phyloP scores from a whole-genome alignment of 2,888 invertebrate genomes.

The Nysson spinosus region DNA sequence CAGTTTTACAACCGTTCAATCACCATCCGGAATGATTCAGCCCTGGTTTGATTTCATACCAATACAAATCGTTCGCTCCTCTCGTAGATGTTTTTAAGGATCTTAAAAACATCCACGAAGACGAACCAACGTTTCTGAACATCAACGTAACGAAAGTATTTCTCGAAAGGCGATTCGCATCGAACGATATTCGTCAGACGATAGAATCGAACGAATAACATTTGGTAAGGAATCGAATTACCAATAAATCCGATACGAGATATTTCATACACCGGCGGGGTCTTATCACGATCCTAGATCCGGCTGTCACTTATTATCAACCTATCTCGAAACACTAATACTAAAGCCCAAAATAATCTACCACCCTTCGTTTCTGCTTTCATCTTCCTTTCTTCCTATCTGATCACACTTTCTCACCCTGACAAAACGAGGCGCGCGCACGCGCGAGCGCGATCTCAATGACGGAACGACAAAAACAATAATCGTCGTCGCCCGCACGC shows the following conservation, averaged over 20 bases:
- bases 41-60: constrained; percentile 6
- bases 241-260: background rate
- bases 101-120: too few relatives aligned
- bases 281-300: constrained; percentile 26
- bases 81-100: too few relatives aligned
- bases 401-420: constrained; percentile 7
- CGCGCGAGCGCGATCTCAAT: constrained; percentile 30
- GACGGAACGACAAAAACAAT: constrained; percentile 19
- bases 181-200: too few relatives aligned
- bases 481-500: constrained; percentile 34
- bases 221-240: background rate
- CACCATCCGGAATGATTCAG: constrained; percentile 12
- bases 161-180: too few relatives aligned
- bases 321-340: constrained; percentile 64
- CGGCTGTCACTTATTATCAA: constrained; percentile 21
- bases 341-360: constrained; percentile 74
- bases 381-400: constrained; percentile 10
- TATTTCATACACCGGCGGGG: constrained; percentile 1
- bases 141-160: too few relatives aligned
- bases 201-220: too few relatives aligned
- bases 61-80: background rate
- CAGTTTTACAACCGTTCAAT: constrained; percentile 35
- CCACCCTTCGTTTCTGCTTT: constrained; percentile 24
- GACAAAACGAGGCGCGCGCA: constrained; percentile 1
- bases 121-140: too few relatives aligned